Conservation (phyloP, 2,797 vertebrate genomes). For the Rhynchotus rufescens region DNA sequence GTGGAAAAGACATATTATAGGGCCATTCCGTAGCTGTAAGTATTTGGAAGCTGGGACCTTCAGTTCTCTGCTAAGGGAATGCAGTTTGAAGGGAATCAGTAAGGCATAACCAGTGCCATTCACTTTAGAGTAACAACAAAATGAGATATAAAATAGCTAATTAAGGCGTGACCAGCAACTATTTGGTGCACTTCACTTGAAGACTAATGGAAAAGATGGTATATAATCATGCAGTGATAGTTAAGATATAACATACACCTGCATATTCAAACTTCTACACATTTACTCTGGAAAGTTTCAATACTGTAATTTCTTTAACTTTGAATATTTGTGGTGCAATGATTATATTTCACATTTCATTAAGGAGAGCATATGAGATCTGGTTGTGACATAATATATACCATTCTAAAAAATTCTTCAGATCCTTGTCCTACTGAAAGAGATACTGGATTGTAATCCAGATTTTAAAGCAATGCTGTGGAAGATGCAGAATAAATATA, state of each 20-base stretch:
- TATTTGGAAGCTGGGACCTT: background rate
- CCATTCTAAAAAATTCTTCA: background rate
- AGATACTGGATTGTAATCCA: background rate
- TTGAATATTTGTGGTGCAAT: background rate
- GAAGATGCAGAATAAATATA: background rate
- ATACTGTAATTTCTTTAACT: background rate
- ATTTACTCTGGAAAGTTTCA: background rate
- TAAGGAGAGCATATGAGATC: background rate
- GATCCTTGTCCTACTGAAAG: background rate
- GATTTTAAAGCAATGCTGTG: background rate
- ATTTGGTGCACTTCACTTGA: background rate
- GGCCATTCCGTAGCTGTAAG: background rate
- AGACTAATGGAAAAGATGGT: background rate
- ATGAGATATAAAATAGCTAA: background rate
- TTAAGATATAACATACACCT: fast-evolving
- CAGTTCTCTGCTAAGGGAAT: background rate
- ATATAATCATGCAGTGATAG: background rate
- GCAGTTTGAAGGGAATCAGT: background rate
- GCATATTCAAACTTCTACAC: background rate
- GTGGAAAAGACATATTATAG: background rate
- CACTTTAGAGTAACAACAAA: background rate
- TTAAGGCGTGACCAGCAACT: background rate
- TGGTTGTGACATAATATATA: background rate
- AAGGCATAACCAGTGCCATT: background rate
- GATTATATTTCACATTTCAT: background rate